phyloP scores from a whole-genome alignment of 2,888 invertebrate genomes.

The Anorthoa munda region DNA sequence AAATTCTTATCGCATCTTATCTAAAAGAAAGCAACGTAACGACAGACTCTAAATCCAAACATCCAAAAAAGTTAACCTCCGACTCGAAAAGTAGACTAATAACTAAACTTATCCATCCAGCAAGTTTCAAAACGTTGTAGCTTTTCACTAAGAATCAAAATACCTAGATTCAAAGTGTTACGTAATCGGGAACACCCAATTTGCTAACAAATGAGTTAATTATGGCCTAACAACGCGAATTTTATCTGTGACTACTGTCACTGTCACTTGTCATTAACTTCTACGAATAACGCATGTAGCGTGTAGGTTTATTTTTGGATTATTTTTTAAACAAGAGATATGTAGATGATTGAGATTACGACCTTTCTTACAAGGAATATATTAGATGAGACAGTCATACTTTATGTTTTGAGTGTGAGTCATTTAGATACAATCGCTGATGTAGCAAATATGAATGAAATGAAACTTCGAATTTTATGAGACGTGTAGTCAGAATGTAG shows the following conservation, averaged over 20 bases:
- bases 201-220: constrained; percentile 50
- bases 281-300: constrained; percentile 22
- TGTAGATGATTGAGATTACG: too few relatives aligned
- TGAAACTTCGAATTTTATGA: not conserved
- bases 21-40: not conserved
- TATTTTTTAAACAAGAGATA: not conserved
- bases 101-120: not conserved
- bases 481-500: constrained; percentile 2
- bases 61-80: not conserved
- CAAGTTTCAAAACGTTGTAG: constrained; percentile 9
- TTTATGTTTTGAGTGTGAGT: not conserved
- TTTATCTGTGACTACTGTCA: constrained; percentile 29
- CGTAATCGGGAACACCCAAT: constrained; percentile 52
- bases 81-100: not conserved
- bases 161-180: constrained; percentile 31
- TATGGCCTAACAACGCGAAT: constrained; percentile 50
- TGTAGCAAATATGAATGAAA: constrained; percentile 19
- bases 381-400: constrained; percentile 3
- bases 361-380: not conserved
- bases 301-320: not conserved
- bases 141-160: constrained; percentile 11
- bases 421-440: not conserved
- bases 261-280: constrained; percentile 2
- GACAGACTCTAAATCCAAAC: not conserved
- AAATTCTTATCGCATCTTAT: not conserved